phyloP scores from a whole-genome alignment of 2,113 vertebrate species.

The Sebastes fasciatus region DNA sequence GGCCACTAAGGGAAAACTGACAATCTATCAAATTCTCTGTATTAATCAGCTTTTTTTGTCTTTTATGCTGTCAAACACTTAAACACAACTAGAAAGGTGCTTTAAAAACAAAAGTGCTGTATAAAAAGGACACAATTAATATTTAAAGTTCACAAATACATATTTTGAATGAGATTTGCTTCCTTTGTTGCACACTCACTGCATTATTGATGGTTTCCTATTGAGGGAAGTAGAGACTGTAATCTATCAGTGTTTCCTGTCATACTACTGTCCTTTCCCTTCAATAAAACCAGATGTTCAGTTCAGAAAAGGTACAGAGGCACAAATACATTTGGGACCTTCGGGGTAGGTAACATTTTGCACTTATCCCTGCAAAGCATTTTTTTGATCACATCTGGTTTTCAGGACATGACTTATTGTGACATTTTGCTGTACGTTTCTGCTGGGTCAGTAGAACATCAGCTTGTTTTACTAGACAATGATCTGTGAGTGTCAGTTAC shows the following conservation, averaged over 20 bases:
- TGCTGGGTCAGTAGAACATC: slow-evolving; percentile 31
- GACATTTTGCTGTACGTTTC: slow-evolving; percentile 12
- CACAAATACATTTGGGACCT: slow-evolving; percentile 3
- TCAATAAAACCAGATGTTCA: slow-evolving; percentile 72
- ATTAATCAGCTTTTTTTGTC: neutral
- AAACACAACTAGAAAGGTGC: neutral
- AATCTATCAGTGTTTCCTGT: slow-evolving; percentile 78
- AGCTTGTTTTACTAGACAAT: slow-evolving; percentile 18
- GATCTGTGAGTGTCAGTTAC: slow-evolving; percentile 57
- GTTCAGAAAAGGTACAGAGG: slow-evolving; percentile 47
- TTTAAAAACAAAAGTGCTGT: neutral
- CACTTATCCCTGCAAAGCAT: neutral
- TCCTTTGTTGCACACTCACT: slow-evolving; percentile 45
- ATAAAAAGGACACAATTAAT: neutral
- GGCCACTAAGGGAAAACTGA: neutral
- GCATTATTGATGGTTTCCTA: slow-evolving; percentile 79
- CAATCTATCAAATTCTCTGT: neutral
- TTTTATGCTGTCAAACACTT: neutral
- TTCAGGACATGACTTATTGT: neutral
- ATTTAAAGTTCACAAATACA: slow-evolving; percentile 29
- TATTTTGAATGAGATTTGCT: slow-evolving; percentile 42
- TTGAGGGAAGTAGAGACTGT: slow-evolving; percentile 68
- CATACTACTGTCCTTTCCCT: slow-evolving; percentile 31
- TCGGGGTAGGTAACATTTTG: slow-evolving; percentile 44
- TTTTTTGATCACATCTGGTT: neutral